A percentile compares a stretch with the other conserved stretches of the same genome.
These are phyloP conservation scores for Avahi laniger DNA, from an alignment of 2,797 vertebrate genomes.

Conservation along the genomic window DNA sequence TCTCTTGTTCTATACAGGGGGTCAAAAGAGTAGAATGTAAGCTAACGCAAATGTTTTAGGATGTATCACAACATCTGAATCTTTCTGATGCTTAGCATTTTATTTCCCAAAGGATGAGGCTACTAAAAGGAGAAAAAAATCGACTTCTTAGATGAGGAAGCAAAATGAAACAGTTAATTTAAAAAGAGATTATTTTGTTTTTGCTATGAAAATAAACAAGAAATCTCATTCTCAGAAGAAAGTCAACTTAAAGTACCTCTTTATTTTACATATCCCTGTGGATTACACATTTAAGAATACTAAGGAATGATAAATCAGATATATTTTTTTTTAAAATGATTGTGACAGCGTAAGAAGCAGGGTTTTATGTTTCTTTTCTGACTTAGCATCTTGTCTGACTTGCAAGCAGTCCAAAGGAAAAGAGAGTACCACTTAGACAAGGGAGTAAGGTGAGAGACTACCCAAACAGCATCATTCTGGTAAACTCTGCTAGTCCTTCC, in stretches of 20 bases:
- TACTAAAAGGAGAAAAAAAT: conserved; percentile 57
- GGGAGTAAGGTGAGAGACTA: neutral
- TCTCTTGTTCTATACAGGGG: conserved; percentile 57
- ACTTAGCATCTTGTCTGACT: neutral
- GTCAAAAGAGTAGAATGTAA: conserved; percentile 51
- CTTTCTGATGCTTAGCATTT: conserved; percentile 53
- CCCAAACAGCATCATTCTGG: neutral
- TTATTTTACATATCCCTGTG: neutral
- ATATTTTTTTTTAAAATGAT: conserved; percentile 17
- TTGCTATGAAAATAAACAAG: conserved; percentile 18
- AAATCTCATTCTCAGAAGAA: neutral
- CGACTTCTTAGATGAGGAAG: conserved; percentile 33
- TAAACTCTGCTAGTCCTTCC: neutral
- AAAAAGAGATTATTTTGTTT: conserved; percentile 55
- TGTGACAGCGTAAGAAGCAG: neutral
- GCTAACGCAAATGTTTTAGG: neutral
- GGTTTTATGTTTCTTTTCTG: neutral
- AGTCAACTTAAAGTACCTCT: neutral
- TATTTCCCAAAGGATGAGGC: conserved; percentile 54
- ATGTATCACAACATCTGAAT: neutral
- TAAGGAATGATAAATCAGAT: neutral
- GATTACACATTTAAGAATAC: neutral
- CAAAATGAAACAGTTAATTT: conserved; percentile 34
- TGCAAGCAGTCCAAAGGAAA: neutral
- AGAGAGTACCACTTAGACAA: neutral